phyloP scores from a whole-genome alignment of 2,797 vertebrate genomes.

The Geotria australis region DNA sequence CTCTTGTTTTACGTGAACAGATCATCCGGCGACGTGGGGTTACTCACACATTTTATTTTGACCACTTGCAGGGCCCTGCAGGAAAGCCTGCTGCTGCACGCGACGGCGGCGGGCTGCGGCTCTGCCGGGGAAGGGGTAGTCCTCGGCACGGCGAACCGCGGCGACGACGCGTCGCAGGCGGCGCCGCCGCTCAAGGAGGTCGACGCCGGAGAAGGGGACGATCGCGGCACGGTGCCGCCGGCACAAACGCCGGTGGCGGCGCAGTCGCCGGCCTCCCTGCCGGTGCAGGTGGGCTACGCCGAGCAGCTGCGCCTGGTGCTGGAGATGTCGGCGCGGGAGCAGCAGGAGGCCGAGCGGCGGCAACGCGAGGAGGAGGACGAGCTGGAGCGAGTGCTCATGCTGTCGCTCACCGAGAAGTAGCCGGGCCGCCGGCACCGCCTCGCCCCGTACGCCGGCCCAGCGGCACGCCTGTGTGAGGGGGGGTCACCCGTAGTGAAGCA shows the following conservation, averaged over 20 bases:
- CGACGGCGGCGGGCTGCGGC: not conserved
- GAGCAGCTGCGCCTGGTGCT: slow-evolving; percentile 72
- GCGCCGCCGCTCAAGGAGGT: not conserved
- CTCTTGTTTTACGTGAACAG: no score
- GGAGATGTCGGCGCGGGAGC: slow-evolving; percentile 60
- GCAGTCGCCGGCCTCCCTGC: slow-evolving; percentile 15
- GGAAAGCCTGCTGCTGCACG: not conserved
- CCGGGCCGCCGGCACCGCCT: not conserved
- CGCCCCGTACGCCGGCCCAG: not conserved
- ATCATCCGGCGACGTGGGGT: no score
- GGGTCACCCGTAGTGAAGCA: no score
- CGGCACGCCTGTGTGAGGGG: no score
- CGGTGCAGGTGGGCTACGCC: slow-evolving; percentile 31
- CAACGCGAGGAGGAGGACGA: slow-evolving; percentile 53
- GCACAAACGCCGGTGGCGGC: slow-evolving; percentile 8
- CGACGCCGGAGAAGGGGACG: not conserved
- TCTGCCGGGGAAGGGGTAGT: no score
- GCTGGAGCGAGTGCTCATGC: slow-evolving; percentile 61
- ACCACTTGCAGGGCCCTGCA: not conserved
- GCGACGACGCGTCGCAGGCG: not conserved
- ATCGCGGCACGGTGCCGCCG: slow-evolving; percentile 2
- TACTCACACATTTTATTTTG: no score
- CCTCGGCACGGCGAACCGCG: not conserved
- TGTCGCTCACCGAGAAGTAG: slow-evolving; percentile 75
- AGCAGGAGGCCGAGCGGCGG: slow-evolving; percentile 40